Base-by-base conservation (phyloP, 1,140 invertebrate genomes). In the Brachionus plicatilis region DNA sequence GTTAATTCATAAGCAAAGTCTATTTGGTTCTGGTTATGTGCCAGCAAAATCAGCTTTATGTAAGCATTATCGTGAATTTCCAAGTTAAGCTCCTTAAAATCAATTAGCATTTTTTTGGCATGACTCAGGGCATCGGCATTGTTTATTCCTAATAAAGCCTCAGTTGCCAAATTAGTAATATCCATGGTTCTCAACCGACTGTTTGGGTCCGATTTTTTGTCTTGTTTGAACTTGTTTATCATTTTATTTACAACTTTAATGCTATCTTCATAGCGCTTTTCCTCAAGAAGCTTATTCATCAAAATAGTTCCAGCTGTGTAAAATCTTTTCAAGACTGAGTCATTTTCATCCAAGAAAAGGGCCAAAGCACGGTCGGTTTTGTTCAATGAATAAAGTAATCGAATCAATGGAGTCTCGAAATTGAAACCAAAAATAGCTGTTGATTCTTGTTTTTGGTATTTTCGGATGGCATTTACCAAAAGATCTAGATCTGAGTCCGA, bases 381-480 rank as follows among this genome's bases (percentile, higher is more conserved):
- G 33, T 82, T 68, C 50, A 82, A 20, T 14, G 41, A 17, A 20
- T 82, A 82, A 3, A 82, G 12, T 27, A 82, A 37, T 45, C 79
- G 79, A 9, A 82, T 82, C 17, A 82, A 45, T 41, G 79, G 79
- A 2, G 53, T 68, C n/a, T 82, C 79, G 41, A 82, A 82, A 68
- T 82, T 82, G 33, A 82, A 82, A 37, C 41, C 33, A 33, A 82
- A 82, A 66, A 82, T 82, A 24, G 79, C 53, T 9, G 33, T 29
- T 65, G 79, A 82, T 47, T 82, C 79, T 82, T 82, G 79, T 20
- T 60, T 41, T 68, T 82, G 79, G 33, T 82, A 82, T 47, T 82
- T 82, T 65, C 43, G 9, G 14, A 82, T 65, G 20, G 79, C 79
- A 41, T 82, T 82, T 43, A 82, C 37, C 43, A 82, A 68, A 3